Conservation (phyloP, 2,888 invertebrate species). For the Leptinotarsa tumamoca region DNA sequence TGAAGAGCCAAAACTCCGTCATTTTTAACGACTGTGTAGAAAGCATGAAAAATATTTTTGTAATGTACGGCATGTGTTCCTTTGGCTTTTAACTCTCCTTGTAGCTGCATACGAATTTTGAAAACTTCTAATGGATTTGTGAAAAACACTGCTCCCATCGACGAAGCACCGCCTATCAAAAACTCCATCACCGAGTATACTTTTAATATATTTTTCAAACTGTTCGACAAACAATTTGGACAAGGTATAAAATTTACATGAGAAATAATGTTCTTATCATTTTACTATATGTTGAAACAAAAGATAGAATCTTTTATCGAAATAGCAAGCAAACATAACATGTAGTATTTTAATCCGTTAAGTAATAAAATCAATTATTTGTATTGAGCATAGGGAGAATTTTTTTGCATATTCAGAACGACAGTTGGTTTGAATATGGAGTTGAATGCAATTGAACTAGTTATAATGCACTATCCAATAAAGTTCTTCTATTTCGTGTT, state of each 20-base stretch:
- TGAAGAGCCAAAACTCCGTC: conserved; percentile 83
- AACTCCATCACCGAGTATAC: conserved; percentile 58
- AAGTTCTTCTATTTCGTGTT: no score
- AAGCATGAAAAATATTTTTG: conserved; percentile 83
- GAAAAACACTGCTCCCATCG: conserved; percentile 77
- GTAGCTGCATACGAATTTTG: conserved; percentile 89
- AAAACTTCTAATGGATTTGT: conserved; percentile 91
- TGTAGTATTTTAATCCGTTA: no score
- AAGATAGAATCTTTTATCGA: no score
- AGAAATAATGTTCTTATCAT: no score
- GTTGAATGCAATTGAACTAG: no score
- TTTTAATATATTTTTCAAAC: background rate
- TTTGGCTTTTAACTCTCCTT: conserved; percentile 70
- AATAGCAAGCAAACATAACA: no score
- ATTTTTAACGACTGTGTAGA: conserved; percentile 65
- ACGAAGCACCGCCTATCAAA: conserved; percentile 70
- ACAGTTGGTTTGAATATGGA: no score
- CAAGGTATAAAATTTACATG: background rate
- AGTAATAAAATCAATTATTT: no score
- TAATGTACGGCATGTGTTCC: conserved; percentile 75
- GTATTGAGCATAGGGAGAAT: no score
- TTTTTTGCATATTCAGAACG: no score
- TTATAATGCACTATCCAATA: no score
- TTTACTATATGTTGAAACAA: no score
- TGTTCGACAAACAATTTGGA: background rate